phyloP scores from a whole-genome alignment of 2,888 invertebrate species.

The Scaptomyza polygonia region DNA sequence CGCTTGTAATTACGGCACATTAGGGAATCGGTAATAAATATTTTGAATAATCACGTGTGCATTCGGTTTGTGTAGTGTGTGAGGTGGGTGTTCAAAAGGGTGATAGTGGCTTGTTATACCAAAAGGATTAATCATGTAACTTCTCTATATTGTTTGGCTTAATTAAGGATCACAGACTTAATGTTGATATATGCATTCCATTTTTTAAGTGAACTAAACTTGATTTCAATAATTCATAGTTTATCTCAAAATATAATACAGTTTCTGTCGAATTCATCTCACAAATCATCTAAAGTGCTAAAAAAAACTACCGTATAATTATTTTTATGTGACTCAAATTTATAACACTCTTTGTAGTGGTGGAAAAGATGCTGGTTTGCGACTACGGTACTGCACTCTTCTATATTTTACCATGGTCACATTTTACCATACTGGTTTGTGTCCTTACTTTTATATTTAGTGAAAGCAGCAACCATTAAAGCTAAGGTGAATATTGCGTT shows the following conservation, averaged over 20 bases:
- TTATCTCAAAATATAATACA: too few relatives aligned
- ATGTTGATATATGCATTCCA: too few relatives aligned
- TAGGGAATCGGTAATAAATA: constrained; percentile 56
- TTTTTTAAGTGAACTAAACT: too few relatives aligned
- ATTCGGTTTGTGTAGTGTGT: background rate
- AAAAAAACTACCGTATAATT: too few relatives aligned
- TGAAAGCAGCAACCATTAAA: background rate
- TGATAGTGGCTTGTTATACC: constrained; percentile 18
- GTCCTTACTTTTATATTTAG: constrained; percentile 12
- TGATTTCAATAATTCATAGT: too few relatives aligned
- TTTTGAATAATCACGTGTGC: constrained; percentile 56
- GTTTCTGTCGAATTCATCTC: too few relatives aligned
- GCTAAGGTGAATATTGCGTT: background rate
- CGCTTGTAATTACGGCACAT: constrained; percentile 49
- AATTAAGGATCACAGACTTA: constrained; percentile 33
- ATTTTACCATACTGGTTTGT: constrained; percentile 16
- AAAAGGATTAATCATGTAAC: constrained; percentile 30
- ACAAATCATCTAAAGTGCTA: too few relatives aligned
- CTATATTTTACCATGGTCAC: background rate
- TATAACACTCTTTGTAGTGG: background rate
- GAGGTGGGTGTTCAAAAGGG: constrained; percentile 1
- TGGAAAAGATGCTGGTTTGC: constrained; percentile 12
- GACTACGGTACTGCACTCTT: background rate
- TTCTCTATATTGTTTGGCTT: constrained; percentile 6
- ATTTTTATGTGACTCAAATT: too few relatives aligned